phyloP scores from a whole-genome alignment of 2,113 vertebrate genomes.

The Lampris incognitus region DNA sequence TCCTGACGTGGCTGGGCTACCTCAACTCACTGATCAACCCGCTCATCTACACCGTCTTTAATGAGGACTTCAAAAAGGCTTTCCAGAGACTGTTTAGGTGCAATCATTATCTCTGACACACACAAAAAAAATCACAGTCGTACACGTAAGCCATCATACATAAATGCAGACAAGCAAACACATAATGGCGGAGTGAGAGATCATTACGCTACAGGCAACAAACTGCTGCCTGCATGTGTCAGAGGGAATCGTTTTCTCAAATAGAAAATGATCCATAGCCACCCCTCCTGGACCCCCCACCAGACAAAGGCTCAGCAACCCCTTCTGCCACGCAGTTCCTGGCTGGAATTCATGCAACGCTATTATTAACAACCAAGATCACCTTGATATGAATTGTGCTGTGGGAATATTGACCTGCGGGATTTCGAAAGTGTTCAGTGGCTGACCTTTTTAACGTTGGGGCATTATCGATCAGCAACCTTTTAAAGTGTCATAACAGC shows the following conservation, averaged over 20 bases:
- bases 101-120: conserved; percentile 84
- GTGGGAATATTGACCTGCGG: conserved; percentile 48
- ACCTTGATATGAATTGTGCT: conserved; percentile 58
- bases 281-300: conserved; percentile 44
- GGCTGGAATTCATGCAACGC: conserved; percentile 42
- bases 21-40: conserved; percentile 99
- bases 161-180: not conserved
- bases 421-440: conserved; percentile 51
- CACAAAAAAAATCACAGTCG: conserved; percentile 20
- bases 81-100: conserved; percentile 95
- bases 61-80: conserved; percentile 99
- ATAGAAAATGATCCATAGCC: conserved; percentile 19
- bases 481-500: conserved; percentile 63
- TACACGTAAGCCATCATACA: conserved; percentile 17
- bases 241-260: conserved; percentile 28
- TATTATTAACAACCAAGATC: conserved; percentile 61
- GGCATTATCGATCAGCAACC: conserved; percentile 46
- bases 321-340: conserved; percentile 39
- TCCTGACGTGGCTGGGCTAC: conserved; percentile 97
- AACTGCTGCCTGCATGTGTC: conserved; percentile 27
- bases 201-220: conserved; percentile 13
- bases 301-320: conserved; percentile 31
- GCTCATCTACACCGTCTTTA: conserved; percentile 98
- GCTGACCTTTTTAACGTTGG: conserved; percentile 58
- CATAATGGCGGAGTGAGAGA: conserved; percentile 4